Evolutionary conservation across 2,888 invertebrate genomes (phyloP), one percentile per base, ranked within the genome.

Genomic region (Leucophenga maculata): DNA sequence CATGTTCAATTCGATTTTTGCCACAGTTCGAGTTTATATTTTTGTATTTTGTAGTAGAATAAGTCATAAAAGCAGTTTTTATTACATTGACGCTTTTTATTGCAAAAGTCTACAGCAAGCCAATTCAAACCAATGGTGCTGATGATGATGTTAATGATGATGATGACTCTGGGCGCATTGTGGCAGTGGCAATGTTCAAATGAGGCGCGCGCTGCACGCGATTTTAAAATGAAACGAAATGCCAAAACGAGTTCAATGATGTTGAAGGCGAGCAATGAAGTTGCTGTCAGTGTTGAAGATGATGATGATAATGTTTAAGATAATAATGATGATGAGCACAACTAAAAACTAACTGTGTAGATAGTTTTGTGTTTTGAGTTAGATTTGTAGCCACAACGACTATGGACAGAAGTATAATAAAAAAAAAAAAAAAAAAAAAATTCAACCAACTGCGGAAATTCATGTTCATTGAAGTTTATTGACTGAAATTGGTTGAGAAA

Each of bases 191-290:
- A 22, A 54, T 3, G 16, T 16, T 54, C 18, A 54, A 39, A 26
- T 26, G 4, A 39, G 18, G 65, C 72, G 74, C 78, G 79, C 77
- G 78, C 76, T 79, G 83, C 80, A 80, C 80, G 80, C 80, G 76
- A 78, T 76, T 69, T 32, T 11, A 64, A 48, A 62, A 72, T 22
- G 55, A 67, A 67, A 67, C 60, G 14, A 39, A 39, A 39, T 39
- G 39, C 8, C 39, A 39, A 39, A 39, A 39, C 54, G 65, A 62
- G 68, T 60, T 60, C 50, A 68, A 16, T 60, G 57, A 65, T 52
- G 65, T 65, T 44, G 44, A 31, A 59, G 57, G 60, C 31, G 60
- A 60, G 26, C 31, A 31, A 65, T 20, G 8, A 50, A 16, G n/a
- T 64, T 16, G 18, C 1, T 18, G 16, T 22, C 16, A 4, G 9